Conservation (phyloP, 2,797 vertebrate genomes). For the Picus viridis region DNA sequence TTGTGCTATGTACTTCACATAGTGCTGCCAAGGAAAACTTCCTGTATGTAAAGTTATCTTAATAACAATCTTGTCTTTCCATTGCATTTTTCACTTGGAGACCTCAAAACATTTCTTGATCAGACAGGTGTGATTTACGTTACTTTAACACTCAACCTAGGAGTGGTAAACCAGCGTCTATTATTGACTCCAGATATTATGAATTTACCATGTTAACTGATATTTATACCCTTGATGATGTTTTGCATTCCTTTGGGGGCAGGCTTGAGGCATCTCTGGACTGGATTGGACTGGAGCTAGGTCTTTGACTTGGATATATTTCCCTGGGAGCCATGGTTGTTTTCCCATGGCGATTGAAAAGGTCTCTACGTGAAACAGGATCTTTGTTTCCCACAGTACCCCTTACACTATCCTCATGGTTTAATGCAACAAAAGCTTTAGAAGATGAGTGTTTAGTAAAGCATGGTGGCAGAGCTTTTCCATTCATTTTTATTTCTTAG, state of each 20-base stretch:
- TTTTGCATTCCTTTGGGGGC: not conserved
- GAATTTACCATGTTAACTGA: not conserved
- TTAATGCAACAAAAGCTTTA: constrained; percentile 57
- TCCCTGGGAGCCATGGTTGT: not conserved
- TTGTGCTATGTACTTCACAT: not conserved
- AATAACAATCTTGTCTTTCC: not conserved
- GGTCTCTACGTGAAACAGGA: not conserved
- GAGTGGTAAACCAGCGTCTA: not conserved
- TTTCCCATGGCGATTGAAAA: not conserved
- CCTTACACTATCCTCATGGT: not conserved
- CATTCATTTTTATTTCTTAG: not conserved
- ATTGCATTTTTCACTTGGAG: not conserved
- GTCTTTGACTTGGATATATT: not conserved
- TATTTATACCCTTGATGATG: not conserved
- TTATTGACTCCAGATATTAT: not conserved
- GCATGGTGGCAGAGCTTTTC: not conserved
- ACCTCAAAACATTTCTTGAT: not conserved
- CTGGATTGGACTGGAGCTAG: not conserved
- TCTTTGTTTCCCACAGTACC: not conserved
- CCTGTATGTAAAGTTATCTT: not conserved
- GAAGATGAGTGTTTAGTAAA: constrained; percentile 54
- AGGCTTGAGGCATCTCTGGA: not conserved
- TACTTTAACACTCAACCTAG: not conserved
- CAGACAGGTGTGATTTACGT: not conserved
- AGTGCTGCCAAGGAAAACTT: not conserved